phyloP scores from a whole-genome alignment of 2,113 vertebrate genomes.

The Gopherus evgoodei region DNA sequence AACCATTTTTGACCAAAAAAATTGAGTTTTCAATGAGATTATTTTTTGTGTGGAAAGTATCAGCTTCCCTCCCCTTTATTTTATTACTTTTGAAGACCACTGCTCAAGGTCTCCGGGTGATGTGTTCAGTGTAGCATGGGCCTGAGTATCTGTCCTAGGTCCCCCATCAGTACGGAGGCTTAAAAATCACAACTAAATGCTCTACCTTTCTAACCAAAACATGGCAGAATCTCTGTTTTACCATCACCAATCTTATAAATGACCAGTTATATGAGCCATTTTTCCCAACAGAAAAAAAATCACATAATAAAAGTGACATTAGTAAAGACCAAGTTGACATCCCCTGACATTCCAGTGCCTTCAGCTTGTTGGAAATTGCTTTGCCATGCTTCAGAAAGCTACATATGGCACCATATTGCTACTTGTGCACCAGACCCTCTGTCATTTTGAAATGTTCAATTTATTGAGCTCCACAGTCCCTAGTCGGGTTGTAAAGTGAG shows the following conservation, averaged over 20 bases:
- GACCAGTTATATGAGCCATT: neutral
- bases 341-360: neutral
- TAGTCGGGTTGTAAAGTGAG: neutral
- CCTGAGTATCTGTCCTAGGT: neutral
- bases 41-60: neutral
- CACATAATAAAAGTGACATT: neutral
- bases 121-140: neutral
- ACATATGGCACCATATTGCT: neutral
- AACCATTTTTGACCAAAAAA: neutral
- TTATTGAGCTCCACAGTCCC: neutral
- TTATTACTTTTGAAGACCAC: neutral
- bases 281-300: neutral
- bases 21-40: neutral
- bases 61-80: neutral
- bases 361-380: neutral
- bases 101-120: neutral
- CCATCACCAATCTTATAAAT: neutral
- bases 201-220: neutral
- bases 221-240: neutral
- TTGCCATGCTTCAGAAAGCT: neutral
- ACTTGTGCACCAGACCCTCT: neutral
- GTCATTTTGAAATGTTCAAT: neutral
- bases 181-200: neutral
- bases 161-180: neutral
- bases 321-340: neutral